phyloP scores from a whole-genome alignment of 2,888 invertebrate genomes.

The Nezara viridula region DNA sequence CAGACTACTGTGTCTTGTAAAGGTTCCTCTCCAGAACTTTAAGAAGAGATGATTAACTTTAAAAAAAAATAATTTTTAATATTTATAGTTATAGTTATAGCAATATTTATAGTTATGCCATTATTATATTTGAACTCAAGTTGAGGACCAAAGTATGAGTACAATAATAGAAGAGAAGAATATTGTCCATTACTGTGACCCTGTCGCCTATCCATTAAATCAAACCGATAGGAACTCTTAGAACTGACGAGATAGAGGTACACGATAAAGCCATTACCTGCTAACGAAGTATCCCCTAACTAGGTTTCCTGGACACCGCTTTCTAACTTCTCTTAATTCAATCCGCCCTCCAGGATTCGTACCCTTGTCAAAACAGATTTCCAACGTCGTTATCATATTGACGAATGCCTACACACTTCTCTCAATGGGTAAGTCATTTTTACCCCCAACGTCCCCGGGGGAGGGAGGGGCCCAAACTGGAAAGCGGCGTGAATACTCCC shows the following conservation, averaged over 20 bases:
- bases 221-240: constrained; percentile 31
- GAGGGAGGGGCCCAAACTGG: background rate
- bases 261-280: constrained; percentile 51
- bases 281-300: constrained; percentile 50
- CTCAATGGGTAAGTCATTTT: background rate
- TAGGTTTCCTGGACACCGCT: constrained; percentile 37
- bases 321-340: constrained; percentile 51
- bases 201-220: constrained; percentile 22
- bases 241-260: constrained; percentile 13
- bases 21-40: too few species aligned
- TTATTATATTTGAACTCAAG: background rate
- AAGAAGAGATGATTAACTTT: too few species aligned
- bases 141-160: background rate
- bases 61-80: too few species aligned
- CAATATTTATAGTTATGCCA: background rate
- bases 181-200: background rate
- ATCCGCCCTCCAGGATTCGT: constrained; percentile 37
- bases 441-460: background rate
- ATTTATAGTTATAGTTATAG: too few species aligned
- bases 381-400: constrained; percentile 45
- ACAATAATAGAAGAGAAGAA: background rate
- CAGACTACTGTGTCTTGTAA: too few species aligned
- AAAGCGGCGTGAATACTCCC: background rate
- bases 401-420: constrained; percentile 17
- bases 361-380: constrained; percentile 56